Evolutionary conservation across 2,797 vertebrate genomes (phyloP).

Genomic region (Epinephelus awoara): DNA sequence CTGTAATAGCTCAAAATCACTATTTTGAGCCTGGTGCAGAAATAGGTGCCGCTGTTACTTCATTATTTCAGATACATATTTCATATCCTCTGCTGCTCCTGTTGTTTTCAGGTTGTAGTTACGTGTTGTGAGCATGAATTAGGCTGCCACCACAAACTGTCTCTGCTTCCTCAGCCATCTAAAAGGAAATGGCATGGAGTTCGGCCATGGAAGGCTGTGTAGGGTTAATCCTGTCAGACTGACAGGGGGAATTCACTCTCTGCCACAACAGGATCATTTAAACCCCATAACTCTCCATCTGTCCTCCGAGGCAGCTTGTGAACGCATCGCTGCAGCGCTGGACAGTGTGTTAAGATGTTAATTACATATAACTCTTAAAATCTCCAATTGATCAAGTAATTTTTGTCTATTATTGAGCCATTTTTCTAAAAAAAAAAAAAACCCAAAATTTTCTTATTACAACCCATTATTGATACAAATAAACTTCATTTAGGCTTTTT

Average conservation of each 20-base stretch:
- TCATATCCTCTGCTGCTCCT: too few species aligned
- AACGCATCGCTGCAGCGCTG: not conserved
- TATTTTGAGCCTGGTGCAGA: too few species aligned
- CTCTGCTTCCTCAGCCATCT: too few species aligned
- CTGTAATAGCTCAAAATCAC: too few species aligned
- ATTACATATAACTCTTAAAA: not conserved
- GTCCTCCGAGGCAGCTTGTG: not conserved
- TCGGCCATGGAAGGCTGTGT: not conserved
- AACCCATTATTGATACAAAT: not conserved
- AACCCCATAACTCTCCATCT: slow-evolving; percentile 9
- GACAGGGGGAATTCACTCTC: slow-evolving; percentile 9
- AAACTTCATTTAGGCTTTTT: not conserved
- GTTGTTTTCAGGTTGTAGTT: too few species aligned
- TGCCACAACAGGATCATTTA: not conserved
- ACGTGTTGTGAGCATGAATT: too few species aligned
- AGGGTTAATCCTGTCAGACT: slow-evolving; percentile 27
- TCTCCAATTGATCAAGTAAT: not conserved
- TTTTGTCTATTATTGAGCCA: not conserved
- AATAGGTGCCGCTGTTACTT: too few species aligned
- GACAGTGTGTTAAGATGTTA: too few species aligned
- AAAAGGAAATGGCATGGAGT: not conserved
- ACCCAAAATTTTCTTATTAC: not conserved
- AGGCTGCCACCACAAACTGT: too few species aligned
- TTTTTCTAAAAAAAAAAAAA: not conserved
- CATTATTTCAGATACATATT: too few species aligned